Conservation (phyloP, 2,888 invertebrate species). For the Argyresthia goedartella region DNA sequence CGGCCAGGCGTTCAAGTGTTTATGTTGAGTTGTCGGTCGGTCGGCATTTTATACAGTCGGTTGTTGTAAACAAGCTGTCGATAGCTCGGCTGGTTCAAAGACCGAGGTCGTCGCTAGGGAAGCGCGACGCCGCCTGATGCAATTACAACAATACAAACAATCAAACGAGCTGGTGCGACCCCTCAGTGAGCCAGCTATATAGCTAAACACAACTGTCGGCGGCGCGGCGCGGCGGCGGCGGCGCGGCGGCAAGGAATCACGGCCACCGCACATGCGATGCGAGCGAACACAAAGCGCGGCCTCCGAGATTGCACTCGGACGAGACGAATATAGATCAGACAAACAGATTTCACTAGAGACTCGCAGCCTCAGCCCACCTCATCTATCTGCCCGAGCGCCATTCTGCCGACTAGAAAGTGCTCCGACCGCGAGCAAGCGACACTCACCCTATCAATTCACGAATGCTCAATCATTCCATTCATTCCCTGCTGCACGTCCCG, state of each 20-base stretch:
- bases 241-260: neutral
- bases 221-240: neutral
- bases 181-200: too few species aligned
- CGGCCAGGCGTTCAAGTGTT: too few species aligned
- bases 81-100: conserved; percentile 41
- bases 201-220: neutral
- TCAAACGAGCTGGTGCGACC: too few species aligned
- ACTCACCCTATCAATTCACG: neutral
- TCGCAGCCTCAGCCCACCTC: neutral
- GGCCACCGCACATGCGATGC: neutral
- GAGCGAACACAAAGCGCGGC: neutral
- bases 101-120: conserved; percentile 24
- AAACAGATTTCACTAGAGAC: neutral
- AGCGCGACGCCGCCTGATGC: neutral
- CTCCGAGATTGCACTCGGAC: neutral
- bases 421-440: neutral
- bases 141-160: too few species aligned
- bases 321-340: neutral
- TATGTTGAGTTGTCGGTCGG: neutral
- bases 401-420: neutral
- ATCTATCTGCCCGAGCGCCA: neutral
- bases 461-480: neutral
- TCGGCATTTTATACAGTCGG: neutral
- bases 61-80: conserved; percentile 31
- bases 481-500: neutral